Base-by-base conservation (phyloP, 2,888 invertebrate genomes). In the Thelaira solivaga region DNA sequence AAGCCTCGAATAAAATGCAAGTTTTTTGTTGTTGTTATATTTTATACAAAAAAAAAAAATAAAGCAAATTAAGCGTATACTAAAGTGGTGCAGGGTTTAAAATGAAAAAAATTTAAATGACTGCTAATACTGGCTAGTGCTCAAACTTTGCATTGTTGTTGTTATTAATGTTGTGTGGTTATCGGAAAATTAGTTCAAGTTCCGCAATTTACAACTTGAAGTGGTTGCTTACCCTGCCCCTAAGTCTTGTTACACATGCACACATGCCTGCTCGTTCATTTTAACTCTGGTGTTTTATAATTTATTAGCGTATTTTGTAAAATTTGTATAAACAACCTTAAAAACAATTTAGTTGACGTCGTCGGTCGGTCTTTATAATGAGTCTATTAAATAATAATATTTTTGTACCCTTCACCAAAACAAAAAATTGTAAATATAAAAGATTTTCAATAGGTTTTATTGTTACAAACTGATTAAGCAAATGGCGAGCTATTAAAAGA, bases 141-240 rank as follows among this genome's bases (percentile, higher is more conserved):
- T 7, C 26, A 26, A 4, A 26, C 26, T 6, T 5, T n/a, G 34
- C 4, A 26, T 20, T 31, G 26, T 49, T 26, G 24, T 36, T 20
- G 62, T 62, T 31, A n/a, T n/a, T n/a, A n/a, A n/a, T n/a, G 39
- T 13, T 39, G 16, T 57, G 24, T 24, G 13, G 22, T 34, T 24
- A 62, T 47, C 10, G 34, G 16, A 34, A 62, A 62, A 62, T 62
- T 45, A 47, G 47, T 62, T 62, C 36, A 62, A 62, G 36, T 62
- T 47, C 31, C 36, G 62, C 18, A 36, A 24, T 62, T 47, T 61
- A 13, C 20, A 13, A 34, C 7, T 29, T 29, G 4, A 61, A 61
- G 31, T 61, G 20, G 18, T 59, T 31, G 43, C 3, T 31, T 34
- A 13, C n/a, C 10, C 24, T 57, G 39, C 11, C 57, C 1, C n/a